These are phyloP conservation scores for Cheirogaleus major DNA, from an alignment of 2,797 vertebrate species.

Conservation along the genomic window DNA sequence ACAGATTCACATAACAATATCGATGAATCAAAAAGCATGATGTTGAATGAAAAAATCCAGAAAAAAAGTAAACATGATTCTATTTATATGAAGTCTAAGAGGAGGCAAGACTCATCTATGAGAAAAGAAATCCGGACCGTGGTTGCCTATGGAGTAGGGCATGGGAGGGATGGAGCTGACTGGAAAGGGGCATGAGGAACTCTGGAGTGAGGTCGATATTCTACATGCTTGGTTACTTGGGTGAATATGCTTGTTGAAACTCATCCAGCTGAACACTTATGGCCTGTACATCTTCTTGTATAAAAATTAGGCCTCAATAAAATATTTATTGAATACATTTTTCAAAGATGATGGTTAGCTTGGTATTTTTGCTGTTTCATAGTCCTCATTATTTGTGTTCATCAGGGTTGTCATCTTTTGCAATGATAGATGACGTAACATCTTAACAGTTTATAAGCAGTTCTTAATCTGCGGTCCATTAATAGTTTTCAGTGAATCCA, in stretches of 20 bases:
- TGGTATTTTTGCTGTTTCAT: background rate
- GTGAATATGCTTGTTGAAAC: background rate
- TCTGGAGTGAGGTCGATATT: background rate
- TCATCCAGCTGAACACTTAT: background rate
- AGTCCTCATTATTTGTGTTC: background rate
- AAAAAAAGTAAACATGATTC: slow-evolving; percentile 4
- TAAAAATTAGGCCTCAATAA: background rate
- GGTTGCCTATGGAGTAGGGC: background rate
- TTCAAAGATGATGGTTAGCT: background rate
- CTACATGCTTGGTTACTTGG: background rate
- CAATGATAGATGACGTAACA: background rate
- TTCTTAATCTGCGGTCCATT: background rate
- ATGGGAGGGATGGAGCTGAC: background rate
- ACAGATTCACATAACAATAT: background rate
- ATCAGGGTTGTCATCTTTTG: background rate
- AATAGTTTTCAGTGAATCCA: background rate
- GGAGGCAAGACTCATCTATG: background rate
- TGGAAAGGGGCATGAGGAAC: background rate
- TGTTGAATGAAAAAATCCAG: background rate
- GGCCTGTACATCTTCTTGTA: background rate
- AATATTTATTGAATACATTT: background rate
- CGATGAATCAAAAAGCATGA: background rate
- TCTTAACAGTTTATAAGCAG: background rate
- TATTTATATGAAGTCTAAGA: background rate
- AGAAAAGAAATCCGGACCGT: background rate